Base-by-base conservation (phyloP, 2,888 invertebrate genomes). In the Philereme transversata region DNA sequence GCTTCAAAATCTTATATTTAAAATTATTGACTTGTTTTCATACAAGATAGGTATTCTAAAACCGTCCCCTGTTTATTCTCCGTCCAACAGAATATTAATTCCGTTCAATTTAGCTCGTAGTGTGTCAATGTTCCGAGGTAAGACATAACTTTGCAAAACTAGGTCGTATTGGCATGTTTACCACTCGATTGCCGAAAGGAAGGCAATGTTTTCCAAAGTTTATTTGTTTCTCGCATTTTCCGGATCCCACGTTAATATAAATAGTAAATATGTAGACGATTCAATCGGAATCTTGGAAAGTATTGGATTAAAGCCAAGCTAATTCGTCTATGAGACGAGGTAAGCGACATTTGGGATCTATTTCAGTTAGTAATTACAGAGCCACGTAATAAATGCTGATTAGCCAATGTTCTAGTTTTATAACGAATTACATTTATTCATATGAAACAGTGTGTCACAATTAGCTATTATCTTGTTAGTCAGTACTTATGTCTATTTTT, bases 281-380 rank as follows among this genome's bases (percentile, higher is more conserved):
- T 75, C 70, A 69, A 74, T 74, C 59, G 54, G 63, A 74, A 79
- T 77, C 72, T 77, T 63, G 76, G 78, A 82, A 84, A 82, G 79
- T 79, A 79, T 86, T 91, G 90, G 90, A 83, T 53, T 52, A 35
- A 60, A 47, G 86, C 90, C 90, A 91, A 80, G 79, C 76, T 78
- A 80, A 80, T 84, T 79, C 77, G 79, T 81, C 77, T 80, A 81
- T 75, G 79, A 81, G 71, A 72, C 77, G 82, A 87, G 89, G 84
- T 88, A 84, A 89, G 88, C 85, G 89, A 88, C 90, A 87, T 85
- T 83, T 75, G 69, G 78, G 66, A 70, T 81, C 87, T 88, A 88
- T 90, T 88, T 90, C 81, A 61, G 82, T 78, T 70, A 75, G 78
- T 81, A 83, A 84, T 84, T 86, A 85, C 79, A 71, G 53, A 48